These are phyloP conservation scores for Germaria angustata DNA, from an alignment of 2,888 invertebrate genomes.

Conservation along the genomic window DNA sequence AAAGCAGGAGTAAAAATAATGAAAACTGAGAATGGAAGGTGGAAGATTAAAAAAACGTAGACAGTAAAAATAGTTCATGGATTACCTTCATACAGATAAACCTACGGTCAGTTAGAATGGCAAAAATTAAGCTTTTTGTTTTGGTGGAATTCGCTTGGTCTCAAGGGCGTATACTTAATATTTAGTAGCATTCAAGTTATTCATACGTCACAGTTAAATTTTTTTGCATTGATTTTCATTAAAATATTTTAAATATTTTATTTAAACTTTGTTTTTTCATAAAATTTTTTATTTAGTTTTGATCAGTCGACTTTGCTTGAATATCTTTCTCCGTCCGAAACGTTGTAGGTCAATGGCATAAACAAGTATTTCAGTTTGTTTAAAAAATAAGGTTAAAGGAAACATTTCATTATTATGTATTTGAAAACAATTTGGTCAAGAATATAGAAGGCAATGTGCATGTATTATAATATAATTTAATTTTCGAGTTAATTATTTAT, in stretches of 20 bases:
- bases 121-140: neutral
- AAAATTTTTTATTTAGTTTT: too few relatives aligned
- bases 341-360: conserved; percentile 32
- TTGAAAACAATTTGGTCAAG: conserved; percentile 11
- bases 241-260: too few relatives aligned
- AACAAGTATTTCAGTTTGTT: neutral
- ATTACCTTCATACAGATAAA: neutral
- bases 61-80: neutral
- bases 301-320: neutral
- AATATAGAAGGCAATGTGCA: neutral
- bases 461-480: neutral
- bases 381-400: neutral
- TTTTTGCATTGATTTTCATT: too few relatives aligned
- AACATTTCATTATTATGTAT: conserved; percentile 23
- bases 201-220: neutral
- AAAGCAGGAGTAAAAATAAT: neutral
- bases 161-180: neutral
- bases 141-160: neutral
- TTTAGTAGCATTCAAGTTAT: neutral
- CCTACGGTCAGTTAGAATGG: neutral
- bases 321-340: neutral
- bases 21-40: neutral
- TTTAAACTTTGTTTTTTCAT: too few relatives aligned
- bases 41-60: neutral
- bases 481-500: conserved; percentile 40